These are phyloP conservation scores for Lucinisca nassula DNA, from an alignment of 2,888 invertebrate genomes.

Conservation along the genomic window DNA sequence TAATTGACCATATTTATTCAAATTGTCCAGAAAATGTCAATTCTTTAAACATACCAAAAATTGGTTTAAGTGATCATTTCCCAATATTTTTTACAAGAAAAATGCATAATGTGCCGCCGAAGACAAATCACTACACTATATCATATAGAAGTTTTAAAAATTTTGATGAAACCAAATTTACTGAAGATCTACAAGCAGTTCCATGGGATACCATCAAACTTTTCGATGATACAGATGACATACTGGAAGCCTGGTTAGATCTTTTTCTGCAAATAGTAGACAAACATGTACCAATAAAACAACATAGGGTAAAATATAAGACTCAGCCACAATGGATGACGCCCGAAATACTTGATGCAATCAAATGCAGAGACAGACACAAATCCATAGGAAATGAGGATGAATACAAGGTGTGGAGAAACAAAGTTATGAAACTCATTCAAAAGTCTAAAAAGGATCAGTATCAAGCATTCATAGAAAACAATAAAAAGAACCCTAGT, in stretches of 20 bases:
- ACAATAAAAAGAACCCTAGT: too few relatives aligned
- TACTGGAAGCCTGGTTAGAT: neutral
- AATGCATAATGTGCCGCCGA: neutral
- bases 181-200: neutral
- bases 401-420: too few relatives aligned
- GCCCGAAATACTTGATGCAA: too few relatives aligned
- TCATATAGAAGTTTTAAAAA: neutral
- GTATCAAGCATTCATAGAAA: too few relatives aligned
- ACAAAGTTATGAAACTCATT: too few relatives aligned
- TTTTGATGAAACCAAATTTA: neutral
- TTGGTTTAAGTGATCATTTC: neutral
- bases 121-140: neutral
- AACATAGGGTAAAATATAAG: too few relatives aligned
- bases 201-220: constrained; percentile 1
- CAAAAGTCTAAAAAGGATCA: too few relatives aligned
- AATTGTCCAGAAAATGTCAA: constrained; percentile 1
- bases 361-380: too few relatives aligned
- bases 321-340: too few relatives aligned
- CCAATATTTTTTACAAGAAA: neutral
- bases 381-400: too few relatives aligned
- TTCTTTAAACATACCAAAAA: neutral
- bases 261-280: too few relatives aligned
- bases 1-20: neutral
- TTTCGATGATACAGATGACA: neutral
- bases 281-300: too few relatives aligned